Evolutionary conservation across 1,140 invertebrate genomes (phyloP).

Genomic region (Aethina tumida): DNA sequence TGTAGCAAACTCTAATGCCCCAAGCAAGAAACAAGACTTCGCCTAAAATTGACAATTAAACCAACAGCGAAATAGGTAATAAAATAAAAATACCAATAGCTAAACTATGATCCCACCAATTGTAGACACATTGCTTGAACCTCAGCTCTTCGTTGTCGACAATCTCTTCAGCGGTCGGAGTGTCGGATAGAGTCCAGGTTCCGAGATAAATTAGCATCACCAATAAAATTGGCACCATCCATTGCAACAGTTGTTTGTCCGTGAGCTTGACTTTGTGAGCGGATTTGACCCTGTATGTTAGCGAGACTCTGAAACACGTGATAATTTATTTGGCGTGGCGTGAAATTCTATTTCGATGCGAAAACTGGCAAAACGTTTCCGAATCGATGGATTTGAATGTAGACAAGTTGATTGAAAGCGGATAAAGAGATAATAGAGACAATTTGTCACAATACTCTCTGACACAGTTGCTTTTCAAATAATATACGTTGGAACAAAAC

Average conservation of each 20-base stretch:
- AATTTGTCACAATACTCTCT: too few relatives aligned
- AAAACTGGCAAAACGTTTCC: too few relatives aligned
- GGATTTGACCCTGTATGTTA: slow-evolving; percentile 89
- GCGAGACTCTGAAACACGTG: slow-evolving; percentile 65
- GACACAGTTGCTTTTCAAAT: too few relatives aligned
- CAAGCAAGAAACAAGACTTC: slow-evolving; percentile 82
- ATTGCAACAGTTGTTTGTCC: slow-evolving; percentile 81
- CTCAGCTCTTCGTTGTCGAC: slow-evolving; percentile 61
- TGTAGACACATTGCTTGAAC: slow-evolving; percentile 81
- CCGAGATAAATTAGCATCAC: slow-evolving; percentile 82
- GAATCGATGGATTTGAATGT: too few relatives aligned
- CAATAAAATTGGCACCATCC: slow-evolving; percentile 80
- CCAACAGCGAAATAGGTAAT: background rate
- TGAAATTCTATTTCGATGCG: slow-evolving; percentile 2
- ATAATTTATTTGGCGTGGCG: too few relatives aligned
- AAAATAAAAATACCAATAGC: slow-evolving; percentile 57
- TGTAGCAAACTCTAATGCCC: slow-evolving; percentile 84
- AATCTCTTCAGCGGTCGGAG: slow-evolving; percentile 68
- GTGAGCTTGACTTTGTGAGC: slow-evolving; percentile 87
- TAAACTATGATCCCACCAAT: slow-evolving; percentile 88
- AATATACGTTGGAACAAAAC: too few relatives aligned
- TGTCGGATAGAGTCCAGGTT: slow-evolving; percentile 79
- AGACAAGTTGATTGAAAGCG: too few relatives aligned
- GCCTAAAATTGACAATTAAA: slow-evolving; percentile 45
- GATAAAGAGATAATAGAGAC: too few relatives aligned